Evolutionary conservation across 2,888 invertebrate species (phyloP).

Genomic region (Megamerina dolium): DNA sequence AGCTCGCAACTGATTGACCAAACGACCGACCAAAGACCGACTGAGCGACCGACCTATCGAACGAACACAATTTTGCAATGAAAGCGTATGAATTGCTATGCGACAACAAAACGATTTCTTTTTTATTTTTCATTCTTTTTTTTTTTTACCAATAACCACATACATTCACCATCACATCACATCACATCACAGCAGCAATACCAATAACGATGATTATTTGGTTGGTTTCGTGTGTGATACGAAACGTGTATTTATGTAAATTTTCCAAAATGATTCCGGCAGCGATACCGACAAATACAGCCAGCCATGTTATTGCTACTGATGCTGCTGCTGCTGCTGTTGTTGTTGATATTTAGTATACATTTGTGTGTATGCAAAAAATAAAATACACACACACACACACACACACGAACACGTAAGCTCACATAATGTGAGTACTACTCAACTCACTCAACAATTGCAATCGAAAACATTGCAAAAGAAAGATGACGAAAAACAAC

Average conservation of each 20-base stretch:
- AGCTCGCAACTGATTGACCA: slow-evolving; percentile 1
- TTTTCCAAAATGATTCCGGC: slow-evolving; percentile 22
- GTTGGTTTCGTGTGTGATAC: too few relatives aligned
- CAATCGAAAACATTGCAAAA: slow-evolving; percentile 3
- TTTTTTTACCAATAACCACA: not conserved
- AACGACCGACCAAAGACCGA: not conserved
- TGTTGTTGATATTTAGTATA: slow-evolving; percentile 2
- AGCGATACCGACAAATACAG: slow-evolving; percentile 7
- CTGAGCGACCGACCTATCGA: not conserved
- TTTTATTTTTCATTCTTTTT: not conserved
- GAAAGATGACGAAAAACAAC: slow-evolving; percentile 1
- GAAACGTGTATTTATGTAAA: slow-evolving; percentile 29
- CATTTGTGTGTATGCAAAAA: not conserved
- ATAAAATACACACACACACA: not conserved
- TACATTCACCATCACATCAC: not conserved
- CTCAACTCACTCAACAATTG: too few relatives aligned
- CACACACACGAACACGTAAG: too few relatives aligned
- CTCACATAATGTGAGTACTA: too few relatives aligned
- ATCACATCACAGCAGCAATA: slow-evolving; percentile 6
- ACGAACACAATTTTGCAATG: not conserved
- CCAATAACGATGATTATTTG: slow-evolving; percentile 5
- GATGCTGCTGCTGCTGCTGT: slow-evolving; percentile 4
- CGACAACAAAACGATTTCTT: not conserved
- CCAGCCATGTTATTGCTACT: slow-evolving; percentile 9
- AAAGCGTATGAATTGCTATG: too few relatives aligned